Evolutionary conservation across 2,113 vertebrate genomes (phyloP).

Genomic region (Aegotheles bennettii): DNA sequence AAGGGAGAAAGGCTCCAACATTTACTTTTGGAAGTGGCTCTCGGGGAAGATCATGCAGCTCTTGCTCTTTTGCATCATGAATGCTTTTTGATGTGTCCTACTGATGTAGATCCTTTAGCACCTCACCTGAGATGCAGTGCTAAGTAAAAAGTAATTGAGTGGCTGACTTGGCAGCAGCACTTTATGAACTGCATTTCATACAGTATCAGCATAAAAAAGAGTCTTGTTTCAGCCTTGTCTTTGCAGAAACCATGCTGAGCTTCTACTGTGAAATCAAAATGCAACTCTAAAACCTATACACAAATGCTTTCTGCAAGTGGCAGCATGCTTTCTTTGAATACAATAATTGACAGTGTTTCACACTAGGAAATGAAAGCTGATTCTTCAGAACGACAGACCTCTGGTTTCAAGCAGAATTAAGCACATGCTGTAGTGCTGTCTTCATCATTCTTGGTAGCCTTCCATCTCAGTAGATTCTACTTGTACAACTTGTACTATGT

Average conservation of each 20-base stretch:
- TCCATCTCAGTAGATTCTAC: not conserved
- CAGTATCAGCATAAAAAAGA: not conserved
- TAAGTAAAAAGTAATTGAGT: not conserved
- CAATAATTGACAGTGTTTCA: not conserved
- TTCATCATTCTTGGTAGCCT: not conserved
- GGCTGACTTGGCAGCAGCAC: not conserved
- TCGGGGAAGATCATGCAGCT: not conserved
- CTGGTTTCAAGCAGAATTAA: not conserved
- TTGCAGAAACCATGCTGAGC: not conserved
- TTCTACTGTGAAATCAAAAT: not conserved
- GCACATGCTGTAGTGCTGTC: not conserved
- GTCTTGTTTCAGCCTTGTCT: not conserved
- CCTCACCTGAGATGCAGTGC: not conserved
- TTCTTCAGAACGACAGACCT: not conserved
- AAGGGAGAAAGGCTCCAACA: not conserved
- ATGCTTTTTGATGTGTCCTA: rapidly evolving
- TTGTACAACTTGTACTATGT: not conserved
- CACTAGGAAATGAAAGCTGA: not conserved
- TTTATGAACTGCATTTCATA: not conserved
- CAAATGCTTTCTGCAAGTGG: not conserved
- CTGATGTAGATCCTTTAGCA: not conserved
- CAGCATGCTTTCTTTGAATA: not conserved
- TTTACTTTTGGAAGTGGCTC: not conserved
- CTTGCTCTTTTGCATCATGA: not conserved
- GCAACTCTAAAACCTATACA: not conserved